A percentile compares a stretch with the other conserved stretches of the same genome.
Evolutionary conservation across 2,113 vertebrate genomes (phyloP).

Genomic region (Sardina pilchardus): DNA sequence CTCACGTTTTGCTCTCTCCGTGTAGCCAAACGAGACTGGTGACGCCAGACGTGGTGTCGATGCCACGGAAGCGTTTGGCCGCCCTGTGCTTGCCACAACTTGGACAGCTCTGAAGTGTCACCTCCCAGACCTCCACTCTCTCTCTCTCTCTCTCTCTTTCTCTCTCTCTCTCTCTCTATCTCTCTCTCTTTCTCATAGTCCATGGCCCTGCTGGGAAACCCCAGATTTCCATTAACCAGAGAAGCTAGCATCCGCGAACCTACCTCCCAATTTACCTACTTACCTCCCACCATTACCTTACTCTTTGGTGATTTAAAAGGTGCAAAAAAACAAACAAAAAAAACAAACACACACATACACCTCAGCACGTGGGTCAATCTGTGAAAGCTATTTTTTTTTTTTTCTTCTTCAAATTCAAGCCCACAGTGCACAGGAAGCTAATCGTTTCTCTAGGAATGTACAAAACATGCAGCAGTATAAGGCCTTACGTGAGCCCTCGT

Average conservation of each 20-base stretch:
- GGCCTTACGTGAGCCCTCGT: neutral
- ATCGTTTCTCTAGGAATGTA: neutral
- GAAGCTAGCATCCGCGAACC: conserved; percentile 35
- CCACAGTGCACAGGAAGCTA: neutral
- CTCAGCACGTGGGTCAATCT: neutral
- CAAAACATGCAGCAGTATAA: neutral
- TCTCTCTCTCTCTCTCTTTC: conserved; percentile 47
- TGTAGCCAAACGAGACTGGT: conserved; percentile 8
- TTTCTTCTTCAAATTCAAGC: neutral
- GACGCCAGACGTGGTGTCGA: neutral
- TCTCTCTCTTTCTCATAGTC: conserved; percentile 21
- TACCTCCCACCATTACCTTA: conserved; percentile 34
- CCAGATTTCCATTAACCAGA: neutral
- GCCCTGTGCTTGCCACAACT: neutral
- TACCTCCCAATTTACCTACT: conserved; percentile 34
- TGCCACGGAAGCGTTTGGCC: neutral
- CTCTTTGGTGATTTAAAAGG: conserved; percentile 28
- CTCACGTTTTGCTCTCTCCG: conserved; percentile 29
- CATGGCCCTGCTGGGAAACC: neutral
- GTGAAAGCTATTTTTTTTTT: neutral
- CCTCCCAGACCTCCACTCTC: neutral
- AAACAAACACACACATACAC: neutral
- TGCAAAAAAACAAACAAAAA: neutral
- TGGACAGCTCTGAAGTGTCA: conserved; percentile 14
- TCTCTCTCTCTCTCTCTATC: conserved; percentile 39